Evolutionary conservation across 2,888 invertebrate species (phyloP).

Genomic region (Poecilus cupreus): DNA sequence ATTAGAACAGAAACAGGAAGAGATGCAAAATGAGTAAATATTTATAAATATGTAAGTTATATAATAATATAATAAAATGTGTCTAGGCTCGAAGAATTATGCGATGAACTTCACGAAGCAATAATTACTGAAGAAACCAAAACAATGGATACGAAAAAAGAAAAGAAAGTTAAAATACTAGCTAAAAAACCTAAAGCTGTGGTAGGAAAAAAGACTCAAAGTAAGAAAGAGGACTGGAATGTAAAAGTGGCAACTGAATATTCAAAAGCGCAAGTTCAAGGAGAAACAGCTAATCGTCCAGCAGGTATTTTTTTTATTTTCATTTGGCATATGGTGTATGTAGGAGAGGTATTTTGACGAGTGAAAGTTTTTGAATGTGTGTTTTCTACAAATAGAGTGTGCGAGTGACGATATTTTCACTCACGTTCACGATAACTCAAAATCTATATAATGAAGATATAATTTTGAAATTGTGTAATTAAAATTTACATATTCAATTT

Average conservation of each 20-base stretch:
- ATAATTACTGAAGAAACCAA: conserved; percentile 63
- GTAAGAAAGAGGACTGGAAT: conserved; percentile 62
- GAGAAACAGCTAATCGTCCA: not conserved
- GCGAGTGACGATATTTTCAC: too few species aligned
- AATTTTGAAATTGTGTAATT: too few species aligned
- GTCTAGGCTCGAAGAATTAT: conserved; percentile 66
- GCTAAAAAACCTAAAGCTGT: not conserved
- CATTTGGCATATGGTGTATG: too few species aligned
- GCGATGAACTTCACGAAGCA: conserved; percentile 67
- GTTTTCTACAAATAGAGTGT: too few species aligned
- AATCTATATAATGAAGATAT: too few species aligned
- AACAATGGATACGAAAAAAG: conserved; percentile 56
- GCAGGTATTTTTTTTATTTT: not conserved
- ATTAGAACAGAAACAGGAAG: conserved; percentile 67
- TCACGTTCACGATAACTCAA: too few species aligned
- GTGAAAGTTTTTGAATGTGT: too few species aligned
- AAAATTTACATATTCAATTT: too few species aligned
- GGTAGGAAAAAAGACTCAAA: conserved; percentile 16
- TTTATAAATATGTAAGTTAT: not conserved
- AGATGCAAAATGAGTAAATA: conserved; percentile 67
- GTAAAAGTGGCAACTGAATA: conserved; percentile 57
- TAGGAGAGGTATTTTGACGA: too few species aligned
- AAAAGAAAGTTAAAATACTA: conserved; percentile 47
- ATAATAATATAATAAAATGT: not conserved
- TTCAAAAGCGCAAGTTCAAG: not conserved